Evolutionary conservation across 2,113 vertebrate genomes (phyloP).

Genomic region (Oceanodroma tethys): DNA sequence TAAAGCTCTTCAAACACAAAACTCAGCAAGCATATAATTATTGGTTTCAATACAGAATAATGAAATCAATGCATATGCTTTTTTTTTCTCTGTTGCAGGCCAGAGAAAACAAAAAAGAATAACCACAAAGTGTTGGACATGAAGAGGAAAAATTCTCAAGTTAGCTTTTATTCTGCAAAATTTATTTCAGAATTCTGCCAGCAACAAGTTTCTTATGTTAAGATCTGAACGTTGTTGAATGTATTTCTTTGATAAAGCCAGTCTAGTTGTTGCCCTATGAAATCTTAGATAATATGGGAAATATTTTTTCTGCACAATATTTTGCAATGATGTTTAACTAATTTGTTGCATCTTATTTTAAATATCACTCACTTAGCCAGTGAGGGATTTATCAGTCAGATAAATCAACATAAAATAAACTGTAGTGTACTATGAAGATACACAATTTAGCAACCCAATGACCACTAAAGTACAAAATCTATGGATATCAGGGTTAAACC

Average conservation of each 20-base stretch:
- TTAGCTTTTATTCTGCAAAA: neutral
- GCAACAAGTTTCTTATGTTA: neutral
- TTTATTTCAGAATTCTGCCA: neutral
- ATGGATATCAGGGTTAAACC: neutral
- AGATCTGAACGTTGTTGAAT: neutral
- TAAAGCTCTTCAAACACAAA: neutral
- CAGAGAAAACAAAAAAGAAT: neutral
- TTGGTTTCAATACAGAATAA: neutral
- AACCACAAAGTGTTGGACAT: neutral
- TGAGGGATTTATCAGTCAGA: neutral
- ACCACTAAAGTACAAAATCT: neutral
- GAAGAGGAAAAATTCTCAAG: neutral
- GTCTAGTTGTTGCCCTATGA: neutral
- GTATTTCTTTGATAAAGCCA: neutral
- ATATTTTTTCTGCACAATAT: neutral
- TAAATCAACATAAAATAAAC: neutral
- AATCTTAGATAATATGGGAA: neutral
- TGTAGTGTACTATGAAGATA: neutral
- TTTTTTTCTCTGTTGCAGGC: neutral
- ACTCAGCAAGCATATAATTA: neutral
- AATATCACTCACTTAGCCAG: neutral
- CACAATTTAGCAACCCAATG: neutral
- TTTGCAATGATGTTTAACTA: neutral
- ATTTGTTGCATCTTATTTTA: neutral
- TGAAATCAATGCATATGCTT: neutral